Evolutionary conservation across 2,797 vertebrate genomes (phyloP), one percentile per base, ranked within the genome.

Genomic region (Phataginus tricuspis): DNA sequence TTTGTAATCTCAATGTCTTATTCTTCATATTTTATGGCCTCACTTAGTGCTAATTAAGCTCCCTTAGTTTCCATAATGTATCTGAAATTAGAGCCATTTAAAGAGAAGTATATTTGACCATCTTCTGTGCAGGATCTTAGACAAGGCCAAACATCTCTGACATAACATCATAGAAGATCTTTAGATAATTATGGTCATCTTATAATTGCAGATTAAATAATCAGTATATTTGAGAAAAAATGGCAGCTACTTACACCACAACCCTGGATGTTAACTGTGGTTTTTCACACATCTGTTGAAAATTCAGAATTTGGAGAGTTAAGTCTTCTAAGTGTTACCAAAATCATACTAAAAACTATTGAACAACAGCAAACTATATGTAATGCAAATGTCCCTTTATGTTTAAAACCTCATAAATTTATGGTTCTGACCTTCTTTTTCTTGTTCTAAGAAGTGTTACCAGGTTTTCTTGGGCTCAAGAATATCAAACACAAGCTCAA

Each of bases 181-280:
- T 74, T 75, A 86, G 71, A 37, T 55, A 93, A 91, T 72, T 69
- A 71, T 11, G 57, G 10, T 31, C 25, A 91, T 72, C 23, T 82
- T 92, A 82, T 49, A 63, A 93, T n/a, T 87, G 29, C 34, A 95
- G 34, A 91, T 84, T 79, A 71, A 37, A 10, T 84, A 64, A 95
- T 72, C 55, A 77, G 61, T 59, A 39, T 53, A 45, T 91, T 79
- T 91, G 68, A 93, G 77, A 93, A 93, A 94, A 31, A 74, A 49
- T 29, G 53, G 10, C 74, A 34, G 13, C 29, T 86, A 79, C 78
- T 91, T 84, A 16, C 31, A 91, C 84, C 23, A 53, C 55, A 51
- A 2, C 59, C 19, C 66, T 85, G 39, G 29, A 19, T 68, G 31
- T 74, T 85, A 45, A 79, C 27, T n/a, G 77, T 18, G 31, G 4